Percentiles rank a stretch among this genome's conserved stretches.
Evolutionary conservation across 2,113 vertebrate species (phyloP).

Genomic region (Lagopus leucura): DNA sequence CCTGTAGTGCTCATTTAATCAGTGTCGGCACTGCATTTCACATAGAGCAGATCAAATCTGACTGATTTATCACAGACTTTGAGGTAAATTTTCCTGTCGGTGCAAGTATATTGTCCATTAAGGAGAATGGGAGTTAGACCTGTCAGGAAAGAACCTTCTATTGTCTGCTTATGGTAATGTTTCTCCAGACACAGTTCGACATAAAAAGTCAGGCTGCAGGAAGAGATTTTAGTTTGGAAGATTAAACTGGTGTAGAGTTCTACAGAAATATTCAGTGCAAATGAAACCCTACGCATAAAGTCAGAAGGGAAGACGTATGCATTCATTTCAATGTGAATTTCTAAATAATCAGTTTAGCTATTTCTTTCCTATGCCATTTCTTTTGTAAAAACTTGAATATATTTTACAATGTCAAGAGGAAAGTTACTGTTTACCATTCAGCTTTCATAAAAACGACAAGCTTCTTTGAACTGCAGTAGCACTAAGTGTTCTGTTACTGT

Average conservation of each 20-base stretch:
- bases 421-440: slow-evolving; percentile 16
- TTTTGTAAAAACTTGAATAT: background rate
- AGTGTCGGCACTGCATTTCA: slow-evolving; percentile 58
- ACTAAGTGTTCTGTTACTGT: background rate
- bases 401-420: background rate
- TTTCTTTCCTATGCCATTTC: background rate
- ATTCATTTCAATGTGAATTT: background rate
- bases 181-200: background rate
- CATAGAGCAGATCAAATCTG: slow-evolving; percentile 68
- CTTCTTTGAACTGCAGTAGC: background rate
- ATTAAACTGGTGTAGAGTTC: slow-evolving; percentile 36
- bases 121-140: slow-evolving; percentile 59
- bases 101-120: slow-evolving; percentile 63
- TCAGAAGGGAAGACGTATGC: background rate
- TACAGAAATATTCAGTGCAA: slow-evolving; percentile 9
- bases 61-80: slow-evolving; percentile 77
- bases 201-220: slow-evolving; percentile 54
- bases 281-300: background rate
- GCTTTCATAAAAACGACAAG: background rate
- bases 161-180: slow-evolving; percentile 18
- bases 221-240: slow-evolving; percentile 8
- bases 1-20: slow-evolving; percentile 70
- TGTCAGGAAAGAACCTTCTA: slow-evolving; percentile 62
- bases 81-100: slow-evolving; percentile 67
- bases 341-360: background rate